These are phyloP conservation scores for Thalpophila matura DNA, from an alignment of 2,888 invertebrate species.

Conservation along the genomic window DNA sequence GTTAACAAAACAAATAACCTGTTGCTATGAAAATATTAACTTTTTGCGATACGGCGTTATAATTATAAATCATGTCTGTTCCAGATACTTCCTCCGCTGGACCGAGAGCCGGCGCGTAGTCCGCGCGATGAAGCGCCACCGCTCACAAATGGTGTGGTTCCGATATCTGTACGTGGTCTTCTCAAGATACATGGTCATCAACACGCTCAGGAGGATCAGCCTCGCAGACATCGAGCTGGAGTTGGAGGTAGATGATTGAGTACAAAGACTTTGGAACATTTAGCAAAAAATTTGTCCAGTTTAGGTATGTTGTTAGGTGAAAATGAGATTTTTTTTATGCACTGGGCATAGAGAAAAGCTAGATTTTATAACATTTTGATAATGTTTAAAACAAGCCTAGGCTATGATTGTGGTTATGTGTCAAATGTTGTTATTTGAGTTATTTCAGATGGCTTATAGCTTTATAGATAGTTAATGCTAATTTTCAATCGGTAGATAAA, in stretches of 20 bases:
- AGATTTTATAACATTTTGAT: constrained; percentile 45
- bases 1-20: no score
- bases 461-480: constrained; percentile 7
- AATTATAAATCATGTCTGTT: no score
- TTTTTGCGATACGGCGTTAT: no score
- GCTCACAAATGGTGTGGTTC: constrained; percentile 99
- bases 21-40: no score
- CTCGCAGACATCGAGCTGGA: constrained; percentile 94
- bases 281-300: constrained; percentile 7
- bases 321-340: not conserved
- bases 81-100: constrained; percentile 93
- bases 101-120: constrained; percentile 91
- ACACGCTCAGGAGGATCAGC: constrained; percentile 95
- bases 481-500: no score
- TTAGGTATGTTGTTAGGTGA: constrained; percentile 13
- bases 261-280: constrained; percentile 30
- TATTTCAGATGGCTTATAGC: not conserved
- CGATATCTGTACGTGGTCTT: constrained; percentile 96
- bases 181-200: constrained; percentile 97
- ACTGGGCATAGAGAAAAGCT: constrained; percentile 1
- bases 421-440: constrained; percentile 6
- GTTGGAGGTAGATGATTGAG: constrained; percentile 92
- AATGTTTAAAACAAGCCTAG: constrained; percentile 30
- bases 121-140: constrained; percentile 96
- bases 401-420: not conserved